Evolutionary conservation across 2,888 invertebrate species (phyloP).

Genomic region (Tenthredo notha): DNA sequence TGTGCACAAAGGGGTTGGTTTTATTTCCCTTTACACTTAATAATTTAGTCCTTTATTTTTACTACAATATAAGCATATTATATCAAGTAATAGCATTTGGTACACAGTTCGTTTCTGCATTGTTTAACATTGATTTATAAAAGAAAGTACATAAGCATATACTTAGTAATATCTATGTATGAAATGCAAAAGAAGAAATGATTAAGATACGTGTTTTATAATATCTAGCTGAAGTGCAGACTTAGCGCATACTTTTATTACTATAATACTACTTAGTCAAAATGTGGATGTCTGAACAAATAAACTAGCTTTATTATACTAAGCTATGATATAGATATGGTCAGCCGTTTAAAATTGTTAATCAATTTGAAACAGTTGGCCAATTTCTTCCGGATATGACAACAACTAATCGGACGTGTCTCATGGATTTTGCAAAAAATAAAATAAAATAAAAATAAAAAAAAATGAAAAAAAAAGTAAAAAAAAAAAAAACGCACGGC

Average conservation of each 20-base stretch:
- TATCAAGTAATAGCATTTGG: constrained; percentile 72
- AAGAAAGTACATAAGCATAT: constrained; percentile 68
- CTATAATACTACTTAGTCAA: constrained; percentile 78
- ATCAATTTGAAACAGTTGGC: constrained; percentile 71
- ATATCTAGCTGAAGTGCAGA: constrained; percentile 78
- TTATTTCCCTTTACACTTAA: constrained; percentile 66
- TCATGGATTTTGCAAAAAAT: constrained; percentile 71
- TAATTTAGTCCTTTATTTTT: constrained; percentile 68
- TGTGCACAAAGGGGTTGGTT: constrained; percentile 68
- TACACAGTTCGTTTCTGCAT: constrained; percentile 72
- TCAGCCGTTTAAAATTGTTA: constrained; percentile 69
- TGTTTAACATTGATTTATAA: constrained; percentile 66
- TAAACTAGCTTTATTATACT: constrained; percentile 78
- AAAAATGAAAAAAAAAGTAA: constrained; percentile 17
- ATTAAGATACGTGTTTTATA: constrained; percentile 76
- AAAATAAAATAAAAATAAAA: not conserved
- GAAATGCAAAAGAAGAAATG: constrained; percentile 74
- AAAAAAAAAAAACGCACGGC: constrained; percentile 65
- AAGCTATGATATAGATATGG: constrained; percentile 75
- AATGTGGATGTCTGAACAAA: constrained; percentile 78
- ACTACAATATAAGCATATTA: constrained; percentile 72
- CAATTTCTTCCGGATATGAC: constrained; percentile 78
- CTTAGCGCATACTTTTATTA: constrained; percentile 78
- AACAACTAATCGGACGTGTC: constrained; percentile 78
- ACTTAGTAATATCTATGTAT: constrained; percentile 78